Base-by-base conservation (phyloP, 2,888 invertebrate species). In the Oithona nana region DNA sequence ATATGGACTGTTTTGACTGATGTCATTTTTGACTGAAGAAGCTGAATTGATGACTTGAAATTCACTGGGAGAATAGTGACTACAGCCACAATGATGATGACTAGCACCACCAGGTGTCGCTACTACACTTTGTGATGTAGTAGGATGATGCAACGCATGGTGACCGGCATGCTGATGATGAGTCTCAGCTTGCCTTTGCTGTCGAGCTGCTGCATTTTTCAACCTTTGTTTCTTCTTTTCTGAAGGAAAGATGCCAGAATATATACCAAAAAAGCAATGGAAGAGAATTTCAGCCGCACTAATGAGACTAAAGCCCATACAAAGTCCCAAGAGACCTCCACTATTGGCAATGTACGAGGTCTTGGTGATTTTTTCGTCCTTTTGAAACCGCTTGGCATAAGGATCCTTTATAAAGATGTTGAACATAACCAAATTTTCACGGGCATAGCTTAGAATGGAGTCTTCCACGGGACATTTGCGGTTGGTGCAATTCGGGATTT, bases 361-460 rank as follows among this genome's bases (percentile, higher is more conserved):
- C 28, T 61, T 61, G 16, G 61, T 61, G 51, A 61, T 61, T 29
- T 61, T 61, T 54, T 61, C 61, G 26, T 61, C 54, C 61, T 61
- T 61, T 30, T 50, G 49, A 30, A 61, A 61, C 16, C 61, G 48
- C 54, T 61, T 61, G 4, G 61, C 61, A 28, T 61, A 61, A 11
- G 61, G 61, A 28, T 61, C 61, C 52, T 61, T 61, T 26, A 61
- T 61, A 20, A 61, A 61, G n/a, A 61, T 61, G 49, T 61, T 61
- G 20, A 61, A 61, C 61, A 61, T 61, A 6, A 61, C 61, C 31
- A 61, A 28, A 26, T 61, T 61, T 2, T 61, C 61, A 16, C 52
- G 48, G 24, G 61, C 61, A 30, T 61, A 61, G 4, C 28, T 28
- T 3, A 61, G 54, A 8, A 61, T 54, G 1, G 31, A 20, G 24